A percentile compares a stretch with the other conserved stretches of the same genome.
Evolutionary conservation across 1,140 invertebrate genomes (phyloP).

Genomic region (Calliopsis andreniformis): DNA sequence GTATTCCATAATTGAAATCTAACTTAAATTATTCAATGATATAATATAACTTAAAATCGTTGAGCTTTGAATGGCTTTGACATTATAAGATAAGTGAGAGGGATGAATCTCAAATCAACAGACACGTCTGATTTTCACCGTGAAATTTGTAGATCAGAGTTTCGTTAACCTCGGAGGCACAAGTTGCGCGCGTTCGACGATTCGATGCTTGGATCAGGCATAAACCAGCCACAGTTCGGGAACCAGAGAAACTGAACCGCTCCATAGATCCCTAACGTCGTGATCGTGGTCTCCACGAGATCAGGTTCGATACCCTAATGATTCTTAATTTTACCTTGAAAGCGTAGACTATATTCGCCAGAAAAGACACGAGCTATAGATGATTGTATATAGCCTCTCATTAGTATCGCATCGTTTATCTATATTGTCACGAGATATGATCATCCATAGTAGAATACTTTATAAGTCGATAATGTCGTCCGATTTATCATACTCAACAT

Average conservation of each 20-base stretch:
- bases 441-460: conserved; percentile 41
- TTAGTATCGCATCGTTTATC: conserved; percentile 19
- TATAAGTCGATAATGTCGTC: conserved; percentile 36
- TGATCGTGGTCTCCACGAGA: background rate
- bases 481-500: conserved; percentile 36
- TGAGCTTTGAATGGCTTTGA: too few species aligned
- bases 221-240: conserved; percentile 29
- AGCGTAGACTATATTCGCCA: conserved; percentile 32
- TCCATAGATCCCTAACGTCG: conserved; percentile 1
- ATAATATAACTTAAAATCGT: too few species aligned
- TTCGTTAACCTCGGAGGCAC: conserved; percentile 9
- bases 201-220: conserved; percentile 49
- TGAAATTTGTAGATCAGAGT: background rate
- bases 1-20: too few species aligned
- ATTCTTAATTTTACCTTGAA: conserved; percentile 20
- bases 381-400: conserved; percentile 31
- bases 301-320: conserved; percentile 9
- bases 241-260: conserved; percentile 45
- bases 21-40: too few species aligned
- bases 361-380: conserved; percentile 33
- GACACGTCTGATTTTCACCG: conserved; percentile 1
- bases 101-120: too few species aligned
- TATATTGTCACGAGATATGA: conserved; percentile 64
- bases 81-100: too few species aligned
- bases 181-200: conserved; percentile 25